These are phyloP conservation scores for Esox niger DNA, from an alignment of 2,113 vertebrate species.

Conservation along the genomic window DNA sequence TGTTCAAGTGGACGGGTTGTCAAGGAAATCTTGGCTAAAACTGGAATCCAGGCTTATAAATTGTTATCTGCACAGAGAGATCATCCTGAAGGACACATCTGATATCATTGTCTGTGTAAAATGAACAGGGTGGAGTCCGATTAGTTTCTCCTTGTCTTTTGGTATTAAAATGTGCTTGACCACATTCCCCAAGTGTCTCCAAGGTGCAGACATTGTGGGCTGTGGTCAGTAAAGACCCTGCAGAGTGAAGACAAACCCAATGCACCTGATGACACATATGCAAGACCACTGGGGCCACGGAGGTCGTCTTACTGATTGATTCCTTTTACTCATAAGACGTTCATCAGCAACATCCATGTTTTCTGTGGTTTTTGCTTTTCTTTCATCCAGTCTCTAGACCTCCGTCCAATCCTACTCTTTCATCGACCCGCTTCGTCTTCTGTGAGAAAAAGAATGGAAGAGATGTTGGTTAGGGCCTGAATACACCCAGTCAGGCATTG, in stretches of 20 bases:
- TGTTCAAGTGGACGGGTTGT: slow-evolving; percentile 37
- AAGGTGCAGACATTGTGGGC: slow-evolving; percentile 48
- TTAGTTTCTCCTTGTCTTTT: background rate
- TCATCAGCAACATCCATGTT: slow-evolving; percentile 19
- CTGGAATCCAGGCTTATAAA: background rate
- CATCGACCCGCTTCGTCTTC: slow-evolving; percentile 2
- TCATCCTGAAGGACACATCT: background rate
- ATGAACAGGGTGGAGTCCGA: background rate
- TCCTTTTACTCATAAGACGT: slow-evolving; percentile 12
- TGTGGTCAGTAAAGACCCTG: slow-evolving; percentile 45
- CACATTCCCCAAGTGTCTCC: background rate
- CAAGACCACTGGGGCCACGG: slow-evolving; percentile 27
- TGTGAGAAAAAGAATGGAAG: slow-evolving; percentile 31
- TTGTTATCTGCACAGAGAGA: background rate
- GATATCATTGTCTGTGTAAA: background rate
- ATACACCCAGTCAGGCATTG: background rate
- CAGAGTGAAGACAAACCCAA: slow-evolving; percentile 43
- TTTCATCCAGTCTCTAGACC: slow-evolving; percentile 13
- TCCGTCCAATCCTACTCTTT: background rate
- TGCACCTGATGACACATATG: slow-evolving; percentile 44
- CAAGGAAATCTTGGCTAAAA: slow-evolving; percentile 18
- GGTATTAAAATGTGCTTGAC: background rate
- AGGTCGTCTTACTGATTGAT: slow-evolving; percentile 41
- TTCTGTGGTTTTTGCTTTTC: background rate
- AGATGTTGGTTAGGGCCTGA: slow-evolving; percentile 1